Base-by-base conservation (phyloP, 2,113 vertebrate species). In the Silurus glanis region DNA sequence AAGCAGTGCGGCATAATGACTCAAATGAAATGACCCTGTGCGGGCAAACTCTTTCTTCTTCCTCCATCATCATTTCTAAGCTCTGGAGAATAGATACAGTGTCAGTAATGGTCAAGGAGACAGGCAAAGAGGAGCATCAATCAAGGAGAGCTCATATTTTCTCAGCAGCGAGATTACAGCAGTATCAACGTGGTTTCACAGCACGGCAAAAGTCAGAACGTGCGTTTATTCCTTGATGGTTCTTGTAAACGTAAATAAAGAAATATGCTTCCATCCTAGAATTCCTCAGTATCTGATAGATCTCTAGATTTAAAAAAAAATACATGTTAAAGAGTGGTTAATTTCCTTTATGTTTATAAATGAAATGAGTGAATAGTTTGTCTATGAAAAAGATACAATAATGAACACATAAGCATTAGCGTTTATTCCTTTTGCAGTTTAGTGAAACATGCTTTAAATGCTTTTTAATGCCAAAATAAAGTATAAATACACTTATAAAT, bases 41-140 rank as follows among this genome's bases (percentile, higher is more conserved):
- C 55, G 37, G 0, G n/a, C 61, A 67, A 45, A 67, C 49, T 28
- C 74, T 67, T 85, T 79, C 45, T 78, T 79, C 83, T 78, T 28
- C 0, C 8, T 55, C 61, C 19, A 64, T 61, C 47, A 64, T 78
- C 59, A 78, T 9, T n/a, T 80, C 25, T 23, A 45, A 85, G 79
- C 16, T 62, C 47, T 28, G 45, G 83, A 76, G 72, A 67, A 79
- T 23, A 28, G 74, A 85, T 37, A 8, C 19, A 79, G 13, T 55
- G 62, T 85, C 61, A 67, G n/a, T 49, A 17, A 17, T 53, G 61
- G 74, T 45, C 74, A 37, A 85, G 84, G n/a, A 67, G 61, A 53
- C 72, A 28, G 74, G 59, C 49, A 78, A 85, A 53, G 10, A 78
- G 61, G 25, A 14, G 75, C 37, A 23, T 80, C 19, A 37, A 58